phyloP scores from a whole-genome alignment of 2,797 vertebrate genomes.

The Neosilurus hyrtlii region DNA sequence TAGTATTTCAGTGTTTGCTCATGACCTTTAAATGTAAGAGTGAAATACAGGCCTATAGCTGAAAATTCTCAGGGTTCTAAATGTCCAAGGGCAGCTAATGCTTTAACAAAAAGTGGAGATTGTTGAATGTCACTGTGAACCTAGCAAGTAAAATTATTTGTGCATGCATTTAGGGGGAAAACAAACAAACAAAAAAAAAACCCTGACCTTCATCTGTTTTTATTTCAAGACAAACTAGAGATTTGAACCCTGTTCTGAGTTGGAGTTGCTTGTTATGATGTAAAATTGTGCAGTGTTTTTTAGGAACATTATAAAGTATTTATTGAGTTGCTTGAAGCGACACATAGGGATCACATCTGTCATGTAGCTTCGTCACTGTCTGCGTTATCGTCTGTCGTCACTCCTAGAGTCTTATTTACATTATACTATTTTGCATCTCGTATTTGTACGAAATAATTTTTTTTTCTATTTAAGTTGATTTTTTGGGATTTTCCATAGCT shows the following conservation, averaged over 20 bases:
- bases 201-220: not conserved
- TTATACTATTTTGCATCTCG: too few species aligned
- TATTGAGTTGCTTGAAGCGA: too few species aligned
- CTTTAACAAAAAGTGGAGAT: conserved; percentile 33
- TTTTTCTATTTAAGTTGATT: too few species aligned
- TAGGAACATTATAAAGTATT: not conserved
- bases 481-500: too few species aligned
- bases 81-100: conserved; percentile 14
- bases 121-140: conserved; percentile 37
- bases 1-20: not conserved
- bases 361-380: too few species aligned
- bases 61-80: not conserved
- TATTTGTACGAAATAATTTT: too few species aligned
- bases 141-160: conserved; percentile 26
- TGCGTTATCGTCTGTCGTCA: too few species aligned
- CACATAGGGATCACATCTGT: too few species aligned
- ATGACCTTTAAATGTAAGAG: not conserved
- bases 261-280: not conserved
- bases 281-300: too few species aligned
- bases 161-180: not conserved
- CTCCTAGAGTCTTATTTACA: too few species aligned
- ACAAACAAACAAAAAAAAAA: not conserved
- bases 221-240: not conserved
- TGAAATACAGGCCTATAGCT: conserved; percentile 10
- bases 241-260: not conserved